A percentile compares a stretch with the other conserved stretches of the same genome.
Evolutionary conservation across 1,140 invertebrate genomes (phyloP).

Genomic region (Drosophila sucinea): DNA sequence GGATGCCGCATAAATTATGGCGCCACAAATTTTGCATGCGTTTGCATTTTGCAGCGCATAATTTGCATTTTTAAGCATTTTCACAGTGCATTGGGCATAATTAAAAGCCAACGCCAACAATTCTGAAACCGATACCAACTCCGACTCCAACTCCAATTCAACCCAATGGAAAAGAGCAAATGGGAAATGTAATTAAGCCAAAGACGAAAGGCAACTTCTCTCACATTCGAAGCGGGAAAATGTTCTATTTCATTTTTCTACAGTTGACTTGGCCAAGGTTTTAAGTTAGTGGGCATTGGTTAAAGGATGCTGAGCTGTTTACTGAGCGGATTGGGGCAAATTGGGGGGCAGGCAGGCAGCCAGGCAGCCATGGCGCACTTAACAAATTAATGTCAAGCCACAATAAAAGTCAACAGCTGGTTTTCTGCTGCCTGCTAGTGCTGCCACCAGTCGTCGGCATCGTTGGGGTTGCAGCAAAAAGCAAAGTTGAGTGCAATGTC

Average conservation of each 20-base stretch:
- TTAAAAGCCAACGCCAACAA: slow-evolving; percentile 54
- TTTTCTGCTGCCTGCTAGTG: slow-evolving; percentile 30
- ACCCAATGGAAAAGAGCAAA: slow-evolving; percentile 10
- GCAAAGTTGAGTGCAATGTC: slow-evolving; percentile 72
- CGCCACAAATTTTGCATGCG: slow-evolving; percentile 58
- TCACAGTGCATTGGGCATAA: slow-evolving; percentile 74
- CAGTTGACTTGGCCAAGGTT: slow-evolving; percentile 41
- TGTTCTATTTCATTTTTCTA: slow-evolving; percentile 31
- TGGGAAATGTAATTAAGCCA: slow-evolving; percentile 54
- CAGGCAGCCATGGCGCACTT: slow-evolving; percentile 62
- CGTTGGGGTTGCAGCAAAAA: slow-evolving; percentile 30
- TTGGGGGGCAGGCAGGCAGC: slow-evolving; percentile 11
- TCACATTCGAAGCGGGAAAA: slow-evolving; percentile 23
- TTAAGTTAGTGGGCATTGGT: slow-evolving; percentile 11
- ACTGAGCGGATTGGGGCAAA: not conserved
- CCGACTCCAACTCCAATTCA: not conserved
- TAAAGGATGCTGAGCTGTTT: not conserved
- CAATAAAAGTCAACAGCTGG: slow-evolving; percentile 81
- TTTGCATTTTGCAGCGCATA: slow-evolving; percentile 72
- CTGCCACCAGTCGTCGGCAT: slow-evolving; percentile 1
- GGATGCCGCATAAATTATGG: slow-evolving; percentile 70
- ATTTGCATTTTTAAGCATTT: slow-evolving; percentile 80
- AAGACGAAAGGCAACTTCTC: slow-evolving; percentile 26
- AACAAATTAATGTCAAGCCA: slow-evolving; percentile 82
- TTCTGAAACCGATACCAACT: slow-evolving; percentile 6